These are phyloP conservation scores for Diplolepis rosae DNA, from an alignment of 2,888 invertebrate species.

Conservation along the genomic window DNA sequence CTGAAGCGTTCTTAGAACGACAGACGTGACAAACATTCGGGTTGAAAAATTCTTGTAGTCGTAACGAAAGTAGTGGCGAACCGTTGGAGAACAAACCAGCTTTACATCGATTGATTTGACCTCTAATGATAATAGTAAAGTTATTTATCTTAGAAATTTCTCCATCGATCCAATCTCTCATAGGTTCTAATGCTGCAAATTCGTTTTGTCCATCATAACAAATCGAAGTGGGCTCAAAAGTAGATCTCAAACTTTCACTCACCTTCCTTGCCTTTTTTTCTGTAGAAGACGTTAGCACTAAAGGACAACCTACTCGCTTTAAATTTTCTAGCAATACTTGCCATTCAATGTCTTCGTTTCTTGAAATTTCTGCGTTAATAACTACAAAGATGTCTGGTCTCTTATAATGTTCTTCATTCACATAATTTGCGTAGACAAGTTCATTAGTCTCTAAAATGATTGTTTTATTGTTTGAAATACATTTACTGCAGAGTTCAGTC, in stretches of 20 bases:
- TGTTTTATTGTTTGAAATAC: background rate
- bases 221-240: background rate
- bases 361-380: background rate
- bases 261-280: background rate
- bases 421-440: background rate
- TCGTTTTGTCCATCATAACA: constrained; percentile 1
- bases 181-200: background rate
- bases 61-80: background rate
- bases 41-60: constrained; percentile 56
- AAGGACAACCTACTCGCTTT: background rate
- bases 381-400: background rate
- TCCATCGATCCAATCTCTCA: background rate
- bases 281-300: background rate
- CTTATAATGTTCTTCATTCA: background rate
- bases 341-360: background rate
- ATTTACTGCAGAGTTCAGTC: background rate
- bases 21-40: constrained; percentile 69
- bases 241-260: background rate
- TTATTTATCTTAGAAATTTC: background rate
- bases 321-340: background rate
- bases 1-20: constrained; percentile 43
- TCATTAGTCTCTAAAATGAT: background rate
- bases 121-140: background rate
- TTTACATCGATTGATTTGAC: background rate
- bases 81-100: background rate